A percentile compares a stretch with the other conserved stretches of the same genome.
Conservation (phyloP, 2,888 invertebrate genomes). For the Amblyjoppa proteus region DNA sequence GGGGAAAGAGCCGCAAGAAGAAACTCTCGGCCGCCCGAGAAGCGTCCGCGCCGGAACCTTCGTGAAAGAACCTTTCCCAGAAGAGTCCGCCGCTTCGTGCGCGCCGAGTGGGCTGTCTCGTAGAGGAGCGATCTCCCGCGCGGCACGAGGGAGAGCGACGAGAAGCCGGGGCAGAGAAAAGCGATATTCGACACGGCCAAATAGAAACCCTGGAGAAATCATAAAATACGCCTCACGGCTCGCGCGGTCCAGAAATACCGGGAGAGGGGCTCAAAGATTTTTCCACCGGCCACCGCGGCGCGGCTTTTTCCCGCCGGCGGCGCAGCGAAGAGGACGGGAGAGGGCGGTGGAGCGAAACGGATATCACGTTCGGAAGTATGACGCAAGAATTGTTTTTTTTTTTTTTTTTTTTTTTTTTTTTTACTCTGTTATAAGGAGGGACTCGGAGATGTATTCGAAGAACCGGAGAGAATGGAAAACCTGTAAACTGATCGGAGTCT, state of each 20-base stretch:
- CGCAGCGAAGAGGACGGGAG: background rate
- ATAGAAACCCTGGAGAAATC: slow-evolving; percentile 64
- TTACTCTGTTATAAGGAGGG: background rate
- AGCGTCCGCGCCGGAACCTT: slow-evolving; percentile 26
- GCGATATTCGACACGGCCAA: slow-evolving; percentile 52
- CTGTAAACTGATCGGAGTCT: slow-evolving; percentile 25
- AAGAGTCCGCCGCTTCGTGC: slow-evolving; percentile 46
- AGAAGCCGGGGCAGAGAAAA: slow-evolving; percentile 36
- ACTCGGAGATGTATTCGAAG: no score
- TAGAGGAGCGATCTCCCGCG: slow-evolving; percentile 36
- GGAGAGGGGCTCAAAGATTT: slow-evolving; percentile 33
- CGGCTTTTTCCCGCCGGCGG: background rate
- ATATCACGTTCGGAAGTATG: slow-evolving; percentile 34
- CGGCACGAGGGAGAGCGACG: slow-evolving; percentile 58
- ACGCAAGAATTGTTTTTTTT: slow-evolving; percentile 34
- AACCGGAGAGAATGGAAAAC: slow-evolving; percentile 1
- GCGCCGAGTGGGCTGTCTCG: background rate
- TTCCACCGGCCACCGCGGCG: slow-evolving; percentile 33
- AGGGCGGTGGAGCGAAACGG: slow-evolving; percentile 2
- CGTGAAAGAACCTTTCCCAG: slow-evolving; percentile 61
- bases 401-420: background rate
- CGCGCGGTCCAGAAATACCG: slow-evolving; percentile 27
- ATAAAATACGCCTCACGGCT: slow-evolving; percentile 53
- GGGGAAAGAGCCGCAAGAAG: slow-evolving; percentile 51
- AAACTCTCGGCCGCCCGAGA: slow-evolving; percentile 47